Conservation (phyloP, 2,797 vertebrate species). For the Molossus alvarezi region DNA sequence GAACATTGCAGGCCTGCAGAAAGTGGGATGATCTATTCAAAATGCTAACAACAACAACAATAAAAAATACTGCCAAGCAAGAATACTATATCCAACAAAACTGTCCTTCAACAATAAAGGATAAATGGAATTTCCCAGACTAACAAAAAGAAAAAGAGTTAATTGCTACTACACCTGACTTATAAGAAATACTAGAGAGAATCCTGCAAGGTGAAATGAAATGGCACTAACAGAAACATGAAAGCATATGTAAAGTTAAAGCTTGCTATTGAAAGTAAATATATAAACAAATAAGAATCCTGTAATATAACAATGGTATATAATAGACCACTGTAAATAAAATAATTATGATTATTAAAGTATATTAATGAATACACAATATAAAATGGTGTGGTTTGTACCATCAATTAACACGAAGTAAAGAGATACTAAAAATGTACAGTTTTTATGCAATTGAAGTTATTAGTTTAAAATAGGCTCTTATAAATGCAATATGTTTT, state of each 20-base stretch:
- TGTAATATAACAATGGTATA: background rate
- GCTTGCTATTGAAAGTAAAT: background rate
- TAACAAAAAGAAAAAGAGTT: too few species aligned
- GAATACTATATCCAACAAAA: too few species aligned
- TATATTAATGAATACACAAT: background rate
- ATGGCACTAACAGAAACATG: background rate
- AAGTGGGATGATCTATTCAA: background rate
- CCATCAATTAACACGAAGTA: background rate
- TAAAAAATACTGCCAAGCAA: background rate
- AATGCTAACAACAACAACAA: background rate
- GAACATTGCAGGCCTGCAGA: background rate
- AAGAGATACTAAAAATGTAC: background rate
- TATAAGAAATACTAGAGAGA: too few species aligned
- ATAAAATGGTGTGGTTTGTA: background rate
- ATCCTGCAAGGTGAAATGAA: background rate
- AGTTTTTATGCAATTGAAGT: background rate
- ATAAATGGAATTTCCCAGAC: too few species aligned
- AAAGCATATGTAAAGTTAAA: background rate
- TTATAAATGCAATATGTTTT: background rate
- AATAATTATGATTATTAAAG: background rate
- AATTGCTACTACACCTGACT: too few species aligned
- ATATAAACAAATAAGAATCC: background rate
- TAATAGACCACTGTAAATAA: background rate
- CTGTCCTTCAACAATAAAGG: too few species aligned
- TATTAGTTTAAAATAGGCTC: background rate